Percentiles rank a stretch among this genome's conserved stretches.
Conservation (phyloP, 2,113 vertebrate genomes). For the Cavia porcellus region DNA sequence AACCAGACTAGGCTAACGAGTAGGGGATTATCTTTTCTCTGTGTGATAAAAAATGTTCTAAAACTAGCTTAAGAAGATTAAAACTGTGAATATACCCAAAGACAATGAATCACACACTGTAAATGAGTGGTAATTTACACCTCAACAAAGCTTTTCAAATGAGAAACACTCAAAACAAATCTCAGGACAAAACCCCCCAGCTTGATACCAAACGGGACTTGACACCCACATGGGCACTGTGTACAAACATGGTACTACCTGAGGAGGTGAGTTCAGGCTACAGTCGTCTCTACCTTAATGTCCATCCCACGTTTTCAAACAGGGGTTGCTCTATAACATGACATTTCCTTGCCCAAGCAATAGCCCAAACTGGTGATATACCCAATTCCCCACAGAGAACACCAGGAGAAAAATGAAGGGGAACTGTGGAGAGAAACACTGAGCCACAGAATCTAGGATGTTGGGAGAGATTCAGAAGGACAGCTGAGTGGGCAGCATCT, state of each 20-base stretch:
- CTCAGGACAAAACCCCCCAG: conserved; percentile 44
- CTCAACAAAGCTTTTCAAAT: conserved; percentile 28
- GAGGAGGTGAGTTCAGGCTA: background rate
- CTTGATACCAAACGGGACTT: background rate
- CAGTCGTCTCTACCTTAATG: background rate
- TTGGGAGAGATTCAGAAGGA: background rate
- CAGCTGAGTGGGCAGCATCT: background rate
- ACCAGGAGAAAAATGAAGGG: background rate
- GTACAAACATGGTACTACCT: background rate
- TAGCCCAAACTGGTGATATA: background rate
- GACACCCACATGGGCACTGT: background rate
- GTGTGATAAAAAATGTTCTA: background rate
- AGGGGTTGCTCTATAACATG: background rate
- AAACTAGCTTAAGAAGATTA: background rate
- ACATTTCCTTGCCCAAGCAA: background rate
- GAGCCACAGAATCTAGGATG: background rate
- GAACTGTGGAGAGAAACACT: background rate
- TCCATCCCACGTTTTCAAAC: conserved; percentile 25
- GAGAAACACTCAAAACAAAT: background rate
- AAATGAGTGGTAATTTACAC: background rate
- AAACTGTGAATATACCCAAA: background rate
- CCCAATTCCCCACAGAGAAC: background rate
- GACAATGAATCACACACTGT: background rate
- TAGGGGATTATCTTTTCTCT: background rate
- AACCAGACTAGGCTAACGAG: background rate